Conservation (phyloP, 2,888 invertebrate species). For the Melitaea athalia region DNA sequence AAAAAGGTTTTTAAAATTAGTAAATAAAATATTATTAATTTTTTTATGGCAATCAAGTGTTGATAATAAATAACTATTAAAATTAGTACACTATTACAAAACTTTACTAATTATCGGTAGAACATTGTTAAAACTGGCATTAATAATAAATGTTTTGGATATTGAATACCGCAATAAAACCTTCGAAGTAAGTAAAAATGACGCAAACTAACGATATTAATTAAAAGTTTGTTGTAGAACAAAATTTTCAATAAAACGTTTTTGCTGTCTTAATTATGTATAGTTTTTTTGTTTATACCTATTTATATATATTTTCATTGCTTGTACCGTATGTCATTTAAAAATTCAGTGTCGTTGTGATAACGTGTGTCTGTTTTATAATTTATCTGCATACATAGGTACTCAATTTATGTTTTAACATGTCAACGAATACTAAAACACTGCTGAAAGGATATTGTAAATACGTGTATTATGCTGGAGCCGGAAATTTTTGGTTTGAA, state of each 20-base stretch:
- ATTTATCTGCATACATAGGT: no score
- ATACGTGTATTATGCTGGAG: conserved; percentile 67
- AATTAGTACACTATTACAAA: conserved; percentile 6
- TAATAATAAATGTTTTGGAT: conserved; percentile 27
- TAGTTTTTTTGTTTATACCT: not conserved
- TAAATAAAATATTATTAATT: no score
- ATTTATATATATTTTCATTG: not conserved
- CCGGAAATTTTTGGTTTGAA: conserved; percentile 68
- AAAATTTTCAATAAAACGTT: conserved; percentile 14
- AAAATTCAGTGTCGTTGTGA: not conserved
- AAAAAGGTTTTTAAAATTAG: no score
- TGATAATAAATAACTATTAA: conserved; percentile 1
- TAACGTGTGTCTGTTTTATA: not conserved
- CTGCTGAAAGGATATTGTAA: conserved; percentile 60
- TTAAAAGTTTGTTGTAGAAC: conserved; percentile 22
- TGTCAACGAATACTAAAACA: conserved; percentile 57
- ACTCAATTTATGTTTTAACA: conserved; percentile 37
- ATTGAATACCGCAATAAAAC: conserved; percentile 22
- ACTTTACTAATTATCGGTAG: conserved; percentile 25
- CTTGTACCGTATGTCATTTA: not conserved
- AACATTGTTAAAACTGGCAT: conserved; percentile 17
- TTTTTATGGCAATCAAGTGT: not conserved
- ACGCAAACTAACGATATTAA: conserved; percentile 17
- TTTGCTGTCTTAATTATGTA: not conserved
- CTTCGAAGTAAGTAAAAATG: conserved; percentile 30